These are phyloP conservation scores for Euplagia quadripunctaria DNA, from an alignment of 2,888 invertebrate species.

Conservation along the genomic window DNA sequence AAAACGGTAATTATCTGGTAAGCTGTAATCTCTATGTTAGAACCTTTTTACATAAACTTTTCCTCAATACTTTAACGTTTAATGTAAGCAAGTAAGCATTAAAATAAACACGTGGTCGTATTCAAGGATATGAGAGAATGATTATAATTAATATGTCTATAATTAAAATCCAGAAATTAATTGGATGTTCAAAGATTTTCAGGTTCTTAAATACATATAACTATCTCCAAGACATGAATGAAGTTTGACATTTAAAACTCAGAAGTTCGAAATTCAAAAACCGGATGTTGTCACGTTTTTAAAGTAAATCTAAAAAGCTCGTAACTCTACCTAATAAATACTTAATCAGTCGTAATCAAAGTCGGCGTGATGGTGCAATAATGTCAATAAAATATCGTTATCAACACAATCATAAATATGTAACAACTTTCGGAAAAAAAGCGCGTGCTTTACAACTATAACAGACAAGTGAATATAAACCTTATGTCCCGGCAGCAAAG, in stretches of 20 bases:
- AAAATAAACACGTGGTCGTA: no score
- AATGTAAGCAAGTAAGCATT: no score
- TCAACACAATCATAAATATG: slow-evolving; percentile 2
- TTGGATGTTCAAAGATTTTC: background rate
- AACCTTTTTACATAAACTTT: no score
- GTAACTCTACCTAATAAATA: background rate
- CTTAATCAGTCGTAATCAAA: background rate
- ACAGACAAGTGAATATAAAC: background rate
- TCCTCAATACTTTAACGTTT: no score
- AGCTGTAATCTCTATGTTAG: no score
- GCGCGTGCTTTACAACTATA: slow-evolving; percentile 7
- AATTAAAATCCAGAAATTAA: no score
- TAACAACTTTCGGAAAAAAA: slow-evolving; percentile 17
- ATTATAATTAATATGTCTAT: no score
- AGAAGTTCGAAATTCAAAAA: slow-evolving; percentile 7
- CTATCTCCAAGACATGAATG: background rate
- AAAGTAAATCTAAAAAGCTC: background rate
- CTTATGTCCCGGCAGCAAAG: background rate
- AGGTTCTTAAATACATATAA: no score
- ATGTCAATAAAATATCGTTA: slow-evolving; percentile 6
- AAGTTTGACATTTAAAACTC: background rate
- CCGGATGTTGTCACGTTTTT: background rate
- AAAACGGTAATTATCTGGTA: no score
- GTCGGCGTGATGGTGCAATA: background rate
- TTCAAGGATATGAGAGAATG: no score